Percentiles rank a stretch among this genome's conserved stretches.
Conservation (phyloP, 2,113 vertebrate species). For the Syrrhaptes paradoxus region DNA sequence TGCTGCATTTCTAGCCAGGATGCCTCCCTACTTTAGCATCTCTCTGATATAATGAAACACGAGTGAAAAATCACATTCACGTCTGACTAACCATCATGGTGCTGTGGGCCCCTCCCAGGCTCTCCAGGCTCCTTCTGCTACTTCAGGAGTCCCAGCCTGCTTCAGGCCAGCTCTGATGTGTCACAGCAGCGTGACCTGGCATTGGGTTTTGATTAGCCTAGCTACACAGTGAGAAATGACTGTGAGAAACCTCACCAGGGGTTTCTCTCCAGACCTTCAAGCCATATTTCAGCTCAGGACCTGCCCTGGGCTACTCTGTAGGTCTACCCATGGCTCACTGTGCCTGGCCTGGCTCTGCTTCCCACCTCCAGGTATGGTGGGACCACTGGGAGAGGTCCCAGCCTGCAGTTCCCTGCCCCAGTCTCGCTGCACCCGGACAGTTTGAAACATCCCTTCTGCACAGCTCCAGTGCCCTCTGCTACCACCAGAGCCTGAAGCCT, state of each 20-base stretch:
- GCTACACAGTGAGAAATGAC: neutral
- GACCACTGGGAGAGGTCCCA: neutral
- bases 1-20: neutral
- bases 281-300: neutral
- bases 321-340: neutral
- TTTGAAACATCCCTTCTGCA: neutral
- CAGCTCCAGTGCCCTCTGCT: neutral
- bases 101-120: neutral
- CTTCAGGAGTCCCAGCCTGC: neutral
- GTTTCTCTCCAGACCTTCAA: neutral
- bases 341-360: neutral
- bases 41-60: neutral
- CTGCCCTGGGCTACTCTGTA: neutral
- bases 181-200: neutral
- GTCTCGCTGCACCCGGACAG: fast-evolving
- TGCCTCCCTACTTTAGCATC: neutral
- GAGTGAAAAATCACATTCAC: neutral
- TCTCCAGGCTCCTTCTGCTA: neutral
- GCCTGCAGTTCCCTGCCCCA: neutral
- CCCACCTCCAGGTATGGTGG: fast-evolving
- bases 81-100: neutral
- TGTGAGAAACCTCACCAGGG: neutral
- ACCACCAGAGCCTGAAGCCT: neutral
- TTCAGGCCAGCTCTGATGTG: neutral
- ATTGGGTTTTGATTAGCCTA: fast-evolving